A percentile compares a stretch with the other conserved stretches of the same genome.
Conservation (phyloP, 2,113 vertebrate genomes). For the Sprattus sprattus region DNA sequence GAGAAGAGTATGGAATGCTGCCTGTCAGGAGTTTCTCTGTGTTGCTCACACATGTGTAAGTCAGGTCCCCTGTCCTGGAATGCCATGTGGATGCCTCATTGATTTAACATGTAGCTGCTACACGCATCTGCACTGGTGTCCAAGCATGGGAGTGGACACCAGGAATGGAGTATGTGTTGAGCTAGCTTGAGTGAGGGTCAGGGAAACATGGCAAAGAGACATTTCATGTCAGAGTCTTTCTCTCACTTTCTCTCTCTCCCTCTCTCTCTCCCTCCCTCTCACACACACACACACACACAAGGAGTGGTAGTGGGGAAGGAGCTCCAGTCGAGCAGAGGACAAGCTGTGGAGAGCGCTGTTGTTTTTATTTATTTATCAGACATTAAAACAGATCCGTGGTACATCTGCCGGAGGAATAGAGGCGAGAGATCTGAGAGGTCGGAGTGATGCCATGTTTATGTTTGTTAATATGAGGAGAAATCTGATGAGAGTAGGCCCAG, state of each 20-base stretch:
- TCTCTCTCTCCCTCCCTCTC: not conserved
- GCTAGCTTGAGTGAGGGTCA: not conserved
- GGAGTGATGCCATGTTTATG: not conserved
- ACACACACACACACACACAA: not conserved
- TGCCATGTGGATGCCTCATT: not conserved
- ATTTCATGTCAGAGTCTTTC: not conserved
- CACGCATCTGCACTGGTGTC: not conserved
- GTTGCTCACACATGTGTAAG: not conserved
- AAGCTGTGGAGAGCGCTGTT: not conserved
- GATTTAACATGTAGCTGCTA: not conserved
- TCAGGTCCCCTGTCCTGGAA: not conserved
- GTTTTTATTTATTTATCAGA: constrained; percentile 1
- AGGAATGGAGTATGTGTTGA: not conserved
- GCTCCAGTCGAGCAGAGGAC: not conserved
- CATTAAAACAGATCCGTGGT: not conserved
- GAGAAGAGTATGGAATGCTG: not conserved
- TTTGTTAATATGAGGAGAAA: not conserved
- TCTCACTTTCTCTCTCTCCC: not conserved
- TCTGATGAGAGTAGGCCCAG: not conserved
- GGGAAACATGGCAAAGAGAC: not conserved
- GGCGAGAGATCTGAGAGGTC: not conserved
- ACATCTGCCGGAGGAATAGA: not conserved
- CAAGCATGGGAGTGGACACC: not conserved
- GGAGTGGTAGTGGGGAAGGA: not conserved
- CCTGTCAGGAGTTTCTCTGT: not conserved